Evolutionary conservation across 2,888 invertebrate genomes (phyloP).

Genomic region (Drosophila tripunctata): DNA sequence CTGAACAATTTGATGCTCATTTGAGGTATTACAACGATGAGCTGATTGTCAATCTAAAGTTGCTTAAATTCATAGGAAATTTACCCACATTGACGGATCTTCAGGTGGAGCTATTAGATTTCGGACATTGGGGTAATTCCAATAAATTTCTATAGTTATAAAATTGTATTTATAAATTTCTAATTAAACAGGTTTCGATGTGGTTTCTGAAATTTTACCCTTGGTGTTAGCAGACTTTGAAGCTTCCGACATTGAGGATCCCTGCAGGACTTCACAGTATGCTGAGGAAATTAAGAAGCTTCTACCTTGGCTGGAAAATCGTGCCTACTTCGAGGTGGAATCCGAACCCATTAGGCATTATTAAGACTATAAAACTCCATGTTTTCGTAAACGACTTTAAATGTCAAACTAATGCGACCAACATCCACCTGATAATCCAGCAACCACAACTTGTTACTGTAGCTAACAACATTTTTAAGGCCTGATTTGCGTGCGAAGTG

Average conservation of each 20-base stretch:
- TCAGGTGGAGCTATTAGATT: conserved; percentile 68
- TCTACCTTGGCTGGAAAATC: conserved; percentile 69
- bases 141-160: background rate
- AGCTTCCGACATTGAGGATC: conserved; percentile 38
- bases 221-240: conserved; percentile 41
- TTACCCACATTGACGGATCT: conserved; percentile 74
- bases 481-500: conserved; percentile 58
- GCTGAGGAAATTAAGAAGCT: conserved; percentile 45
- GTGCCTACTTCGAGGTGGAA: conserved; percentile 56
- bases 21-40: conserved; percentile 73
- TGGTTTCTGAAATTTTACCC: conserved; percentile 53
- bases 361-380: background rate
- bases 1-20: conserved; percentile 69
- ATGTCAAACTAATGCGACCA: conserved; percentile 19
- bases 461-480: conserved; percentile 20
- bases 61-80: conserved; percentile 62
- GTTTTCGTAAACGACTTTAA: background rate
- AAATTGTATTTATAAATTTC: too few relatives aligned
- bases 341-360: background rate
- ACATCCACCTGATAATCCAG: conserved; percentile 69
- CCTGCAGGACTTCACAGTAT: conserved; percentile 42
- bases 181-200: conserved; percentile 54
- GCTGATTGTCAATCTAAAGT: conserved; percentile 55
- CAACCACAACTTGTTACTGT: conserved; percentile 48
- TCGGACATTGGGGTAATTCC: conserved; percentile 67